phyloP scores from a whole-genome alignment of 2,888 invertebrate genomes.

The Lycocerus yunnanus region DNA sequence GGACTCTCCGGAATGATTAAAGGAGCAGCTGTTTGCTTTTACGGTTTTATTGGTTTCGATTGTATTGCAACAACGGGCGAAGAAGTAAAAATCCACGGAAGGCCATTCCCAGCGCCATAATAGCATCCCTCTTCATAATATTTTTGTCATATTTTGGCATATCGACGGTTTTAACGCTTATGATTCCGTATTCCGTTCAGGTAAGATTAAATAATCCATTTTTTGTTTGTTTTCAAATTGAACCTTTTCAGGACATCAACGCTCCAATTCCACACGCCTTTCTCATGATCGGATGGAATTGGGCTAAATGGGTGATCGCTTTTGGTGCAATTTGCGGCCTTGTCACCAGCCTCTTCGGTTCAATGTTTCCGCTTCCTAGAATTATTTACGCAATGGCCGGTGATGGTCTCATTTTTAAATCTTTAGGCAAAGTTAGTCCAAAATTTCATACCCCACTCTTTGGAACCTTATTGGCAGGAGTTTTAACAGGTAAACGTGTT shows the following conservation, averaged over 20 bases:
- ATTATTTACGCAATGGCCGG: conserved; percentile 88
- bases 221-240: not conserved
- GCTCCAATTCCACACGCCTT: conserved; percentile 84
- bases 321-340: conserved; percentile 86
- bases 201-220: conserved; percentile 49
- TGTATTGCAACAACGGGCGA: conserved; percentile 88
- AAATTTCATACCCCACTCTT: conserved; percentile 78
- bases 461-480: conserved; percentile 76
- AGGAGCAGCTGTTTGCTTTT: conserved; percentile 86
- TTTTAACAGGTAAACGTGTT: conserved; percentile 65
- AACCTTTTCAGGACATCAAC: conserved; percentile 64
- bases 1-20: conserved; percentile 78
- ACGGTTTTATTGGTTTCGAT: conserved; percentile 93
- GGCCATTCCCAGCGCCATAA: conserved; percentile 86
- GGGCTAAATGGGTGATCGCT: conserved; percentile 82
- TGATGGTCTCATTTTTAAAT: conserved; percentile 81
- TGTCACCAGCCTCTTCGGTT: conserved; percentile 81
- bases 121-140: conserved; percentile 78
- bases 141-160: conserved; percentile 90
- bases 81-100: conserved; percentile 87
- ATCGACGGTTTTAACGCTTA: conserved; percentile 84
- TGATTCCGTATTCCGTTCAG: conserved; percentile 81
- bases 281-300: conserved; percentile 71
- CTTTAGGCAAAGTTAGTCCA: conserved; percentile 72
- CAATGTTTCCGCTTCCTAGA: conserved; percentile 84